These are phyloP conservation scores for Sternarchorhynchus goeldii DNA, from an alignment of 2,797 vertebrate species.

Conservation along the genomic window DNA sequence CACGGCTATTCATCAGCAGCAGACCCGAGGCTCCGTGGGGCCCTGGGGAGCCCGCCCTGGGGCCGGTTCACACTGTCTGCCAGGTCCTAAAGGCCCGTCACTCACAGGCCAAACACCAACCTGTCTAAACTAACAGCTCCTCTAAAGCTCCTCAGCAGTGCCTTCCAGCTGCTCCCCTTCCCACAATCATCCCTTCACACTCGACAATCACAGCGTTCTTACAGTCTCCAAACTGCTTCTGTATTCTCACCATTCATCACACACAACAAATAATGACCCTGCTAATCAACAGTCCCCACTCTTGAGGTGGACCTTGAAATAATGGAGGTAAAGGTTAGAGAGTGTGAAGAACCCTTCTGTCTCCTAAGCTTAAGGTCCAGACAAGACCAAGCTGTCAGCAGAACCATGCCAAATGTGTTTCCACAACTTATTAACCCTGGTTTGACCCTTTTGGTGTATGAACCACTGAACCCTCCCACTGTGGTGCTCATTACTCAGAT, in stretches of 20 bases:
- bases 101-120: background rate
- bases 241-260: too few relatives aligned
- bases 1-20: constrained; percentile 62
- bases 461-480: background rate
- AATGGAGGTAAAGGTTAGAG: background rate
- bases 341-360: background rate
- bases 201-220: too few relatives aligned
- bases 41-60: constrained; percentile 32
- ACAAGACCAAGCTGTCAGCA: background rate
- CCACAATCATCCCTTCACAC: too few relatives aligned
- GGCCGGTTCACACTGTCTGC: constrained; percentile 15
- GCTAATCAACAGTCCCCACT: too few relatives aligned
- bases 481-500: background rate
- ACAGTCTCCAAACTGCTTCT: too few relatives aligned
- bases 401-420: background rate
- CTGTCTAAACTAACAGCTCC: background rate
- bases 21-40: constrained; percentile 42
- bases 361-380: constrained; percentile 7
- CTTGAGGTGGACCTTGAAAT: too few relatives aligned
- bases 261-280: too few relatives aligned
- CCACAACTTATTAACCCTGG: background rate
- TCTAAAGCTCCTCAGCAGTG: background rate
- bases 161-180: background rate
- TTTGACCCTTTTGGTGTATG: background rate
- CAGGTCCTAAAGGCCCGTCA: background rate